phyloP scores from a whole-genome alignment of 1,140 invertebrate species.

The Nixonia krombeini region DNA sequence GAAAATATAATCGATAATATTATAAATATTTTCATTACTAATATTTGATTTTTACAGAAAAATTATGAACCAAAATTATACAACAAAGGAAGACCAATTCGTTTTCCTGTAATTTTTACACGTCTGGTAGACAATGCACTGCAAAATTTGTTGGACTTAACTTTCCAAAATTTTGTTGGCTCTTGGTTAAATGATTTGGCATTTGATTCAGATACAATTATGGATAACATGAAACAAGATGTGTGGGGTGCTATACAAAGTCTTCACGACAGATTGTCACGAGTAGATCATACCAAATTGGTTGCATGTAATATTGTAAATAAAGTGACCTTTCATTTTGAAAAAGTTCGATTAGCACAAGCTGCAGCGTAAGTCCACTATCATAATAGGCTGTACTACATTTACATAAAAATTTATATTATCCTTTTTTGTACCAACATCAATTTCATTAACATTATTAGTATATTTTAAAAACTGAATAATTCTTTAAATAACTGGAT shows the following conservation, averaged over 20 bases:
- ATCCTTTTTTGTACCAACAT: too few relatives aligned
- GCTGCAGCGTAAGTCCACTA: constrained; percentile 82
- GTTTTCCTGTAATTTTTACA: constrained; percentile 82
- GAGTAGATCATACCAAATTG: constrained; percentile 86
- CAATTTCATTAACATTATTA: too few relatives aligned
- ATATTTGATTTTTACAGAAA: constrained; percentile 52
- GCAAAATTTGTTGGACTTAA: constrained; percentile 86
- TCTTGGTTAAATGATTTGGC: constrained; percentile 81
- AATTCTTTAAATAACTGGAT: too few relatives aligned
- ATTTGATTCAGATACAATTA: constrained; percentile 73
- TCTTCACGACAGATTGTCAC: constrained; percentile 79
- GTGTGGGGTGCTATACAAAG: constrained; percentile 85
- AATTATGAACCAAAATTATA: constrained; percentile 56
- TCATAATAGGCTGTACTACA: too few relatives aligned
- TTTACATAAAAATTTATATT: too few relatives aligned
- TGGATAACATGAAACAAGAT: constrained; percentile 82
- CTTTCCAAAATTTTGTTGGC: constrained; percentile 84
- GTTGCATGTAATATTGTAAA: constrained; percentile 86
- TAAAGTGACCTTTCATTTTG: constrained; percentile 87
- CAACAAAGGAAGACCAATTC: constrained; percentile 46
- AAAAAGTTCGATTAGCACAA: constrained; percentile 84
- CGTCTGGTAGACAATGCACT: constrained; percentile 86
- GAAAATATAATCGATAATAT: too few relatives aligned
- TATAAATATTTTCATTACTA: too few relatives aligned
- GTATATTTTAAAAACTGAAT: too few relatives aligned